Conservation (phyloP, 92 coral and sea anemone genomes). For the Hydrozoanthus gracilis region DNA sequence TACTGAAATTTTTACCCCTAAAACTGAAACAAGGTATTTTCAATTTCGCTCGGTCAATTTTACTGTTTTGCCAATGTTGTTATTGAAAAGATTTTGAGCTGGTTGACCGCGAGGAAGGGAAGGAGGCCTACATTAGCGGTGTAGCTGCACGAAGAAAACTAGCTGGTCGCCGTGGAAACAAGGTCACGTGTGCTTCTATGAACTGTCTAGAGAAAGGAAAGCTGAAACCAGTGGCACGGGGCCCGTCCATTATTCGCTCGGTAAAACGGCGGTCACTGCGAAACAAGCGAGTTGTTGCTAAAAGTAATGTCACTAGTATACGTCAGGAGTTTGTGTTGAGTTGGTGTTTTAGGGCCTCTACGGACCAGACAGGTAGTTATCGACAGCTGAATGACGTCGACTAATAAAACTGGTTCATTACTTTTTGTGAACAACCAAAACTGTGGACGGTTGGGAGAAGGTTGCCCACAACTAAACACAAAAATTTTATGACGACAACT, state of each 20-base stretch:
- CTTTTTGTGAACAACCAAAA: too few species aligned
- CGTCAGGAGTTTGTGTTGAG: too few species aligned
- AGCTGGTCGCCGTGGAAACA: constrained; percentile 28
- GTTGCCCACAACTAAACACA: too few species aligned
- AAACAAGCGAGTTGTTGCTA: not conserved
- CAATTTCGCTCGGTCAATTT: not conserved
- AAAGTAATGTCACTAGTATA: not conserved
- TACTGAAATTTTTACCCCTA: too few species aligned
- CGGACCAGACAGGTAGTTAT: too few species aligned
- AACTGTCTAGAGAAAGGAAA: constrained; percentile 26
- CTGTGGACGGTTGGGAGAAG: too few species aligned
- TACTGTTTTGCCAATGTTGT: too few species aligned
- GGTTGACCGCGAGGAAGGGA: constrained; percentile 65
- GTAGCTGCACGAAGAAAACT: constrained; percentile 42
- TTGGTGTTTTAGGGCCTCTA: not conserved
- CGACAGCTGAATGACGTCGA: too few species aligned
- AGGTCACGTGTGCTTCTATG: constrained; percentile 36
- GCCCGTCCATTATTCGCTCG: constrained; percentile 48
- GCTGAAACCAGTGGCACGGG: constrained; percentile 31
- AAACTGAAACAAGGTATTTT: too few species aligned
- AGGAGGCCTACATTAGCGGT: constrained; percentile 66
- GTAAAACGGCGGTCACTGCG: constrained; percentile 25
- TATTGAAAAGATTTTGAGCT: constrained; percentile 62
- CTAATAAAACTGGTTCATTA: too few species aligned
- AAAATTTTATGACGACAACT: too few species aligned